A percentile compares a stretch with the other conserved stretches of the same genome.
Evolutionary conservation across 2,113 vertebrate species (phyloP).

Genomic region (Ochotona curzoniae): DNA sequence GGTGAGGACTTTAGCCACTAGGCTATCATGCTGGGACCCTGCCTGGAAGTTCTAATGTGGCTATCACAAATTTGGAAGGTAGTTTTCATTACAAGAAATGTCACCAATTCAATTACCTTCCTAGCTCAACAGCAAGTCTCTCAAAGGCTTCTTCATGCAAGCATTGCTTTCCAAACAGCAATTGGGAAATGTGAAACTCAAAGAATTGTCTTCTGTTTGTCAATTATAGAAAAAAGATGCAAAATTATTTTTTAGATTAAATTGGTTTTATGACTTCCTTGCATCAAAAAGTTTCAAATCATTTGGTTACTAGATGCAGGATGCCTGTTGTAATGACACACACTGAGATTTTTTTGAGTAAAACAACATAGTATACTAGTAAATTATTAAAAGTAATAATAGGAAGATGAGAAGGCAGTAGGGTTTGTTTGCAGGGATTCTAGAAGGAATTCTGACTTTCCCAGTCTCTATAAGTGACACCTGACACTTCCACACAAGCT

Average conservation of each 20-base stretch:
- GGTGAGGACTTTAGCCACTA: too few relatives aligned
- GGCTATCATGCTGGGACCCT: too few relatives aligned
- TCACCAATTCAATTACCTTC: not conserved
- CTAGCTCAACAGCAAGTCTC: not conserved
- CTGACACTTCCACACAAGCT: not conserved
- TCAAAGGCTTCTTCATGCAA: not conserved
- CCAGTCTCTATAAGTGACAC: not conserved
- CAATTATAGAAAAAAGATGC: not conserved
- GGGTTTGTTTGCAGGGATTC: not conserved
- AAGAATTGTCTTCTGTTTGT: not conserved
- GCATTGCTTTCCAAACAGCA: not conserved
- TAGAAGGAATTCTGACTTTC: not conserved
- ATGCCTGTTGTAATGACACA: not conserved
- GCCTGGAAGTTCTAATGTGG: not conserved
- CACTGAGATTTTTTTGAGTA: not conserved
- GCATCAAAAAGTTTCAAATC: not conserved
- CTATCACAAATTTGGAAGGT: not conserved
- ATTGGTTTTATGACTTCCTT: not conserved
- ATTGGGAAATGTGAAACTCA: not conserved
- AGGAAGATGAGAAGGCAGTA: not conserved
- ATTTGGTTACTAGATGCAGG: not conserved
- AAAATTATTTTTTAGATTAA: conserved; percentile 9
- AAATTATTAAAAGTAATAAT: not conserved
- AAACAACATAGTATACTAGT: not conserved
- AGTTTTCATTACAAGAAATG: conserved; percentile 24